These are phyloP conservation scores for Spheniscus humboldti DNA, from an alignment of 2,797 vertebrate genomes.

Conservation along the genomic window DNA sequence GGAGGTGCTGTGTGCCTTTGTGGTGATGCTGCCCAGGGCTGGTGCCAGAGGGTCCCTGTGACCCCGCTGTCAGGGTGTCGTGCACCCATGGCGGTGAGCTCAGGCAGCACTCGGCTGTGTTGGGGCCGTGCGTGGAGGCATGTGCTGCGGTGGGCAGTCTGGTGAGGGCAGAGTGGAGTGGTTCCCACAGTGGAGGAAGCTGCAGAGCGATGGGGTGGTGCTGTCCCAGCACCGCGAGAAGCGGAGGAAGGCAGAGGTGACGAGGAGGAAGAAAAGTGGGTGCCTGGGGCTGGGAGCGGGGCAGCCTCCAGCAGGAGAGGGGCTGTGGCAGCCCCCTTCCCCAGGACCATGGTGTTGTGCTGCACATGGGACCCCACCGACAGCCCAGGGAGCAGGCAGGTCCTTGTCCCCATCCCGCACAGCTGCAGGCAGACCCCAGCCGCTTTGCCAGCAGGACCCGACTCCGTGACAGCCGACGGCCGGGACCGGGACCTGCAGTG, in stretches of 20 bases:
- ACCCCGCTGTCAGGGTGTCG: fast-evolving
- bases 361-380: background rate
- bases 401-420: too few species aligned
- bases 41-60: background rate
- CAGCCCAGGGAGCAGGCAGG: background rate
- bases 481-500: fast-evolving
- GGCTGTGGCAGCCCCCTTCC: background rate
- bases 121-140: fast-evolving
- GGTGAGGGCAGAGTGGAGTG: background rate
- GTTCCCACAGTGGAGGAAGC: fast-evolving
- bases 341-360: background rate
- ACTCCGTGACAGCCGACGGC: fast-evolving
- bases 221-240: background rate
- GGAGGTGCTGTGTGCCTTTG: background rate
- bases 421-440: background rate
- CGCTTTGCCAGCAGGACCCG: background rate
- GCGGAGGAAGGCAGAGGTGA: background rate
- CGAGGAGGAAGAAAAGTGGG: background rate
- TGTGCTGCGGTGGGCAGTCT: fast-evolving
- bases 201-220: background rate
- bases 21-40: background rate
- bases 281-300: background rate
- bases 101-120: fast-evolving
- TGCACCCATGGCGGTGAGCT: fast-evolving
- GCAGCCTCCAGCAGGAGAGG: background rate